Percentiles rank a stretch among this genome's conserved stretches.
These are phyloP conservation scores for Phrynocephalus forsythii DNA, from an alignment of 2,797 vertebrate genomes.

Conservation along the genomic window DNA sequence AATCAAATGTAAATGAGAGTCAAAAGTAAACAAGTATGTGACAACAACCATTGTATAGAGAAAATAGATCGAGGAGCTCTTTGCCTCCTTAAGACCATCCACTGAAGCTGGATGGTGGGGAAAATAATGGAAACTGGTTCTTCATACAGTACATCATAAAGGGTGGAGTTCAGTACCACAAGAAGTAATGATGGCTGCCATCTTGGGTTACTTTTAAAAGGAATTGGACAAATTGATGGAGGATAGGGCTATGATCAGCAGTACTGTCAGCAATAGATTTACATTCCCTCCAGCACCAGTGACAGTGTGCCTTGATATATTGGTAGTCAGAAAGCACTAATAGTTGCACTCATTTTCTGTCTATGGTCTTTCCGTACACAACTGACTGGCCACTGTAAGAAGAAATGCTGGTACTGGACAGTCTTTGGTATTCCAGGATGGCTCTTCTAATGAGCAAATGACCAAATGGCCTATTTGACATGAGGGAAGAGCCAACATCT, in stretches of 20 bases:
- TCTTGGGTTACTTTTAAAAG: not conserved
- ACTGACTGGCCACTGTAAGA: not conserved
- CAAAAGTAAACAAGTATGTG: conserved; percentile 4
- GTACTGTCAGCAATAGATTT: not conserved
- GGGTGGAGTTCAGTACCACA: not conserved
- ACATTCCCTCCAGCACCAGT: not conserved
- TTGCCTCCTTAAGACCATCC: no score
- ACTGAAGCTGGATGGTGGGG: not conserved
- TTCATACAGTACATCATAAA: not conserved
- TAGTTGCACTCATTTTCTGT: not conserved
- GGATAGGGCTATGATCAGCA: not conserved
- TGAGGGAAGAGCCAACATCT: not conserved
- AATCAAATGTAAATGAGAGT: conserved; percentile 19
- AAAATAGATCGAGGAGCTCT: not conserved
- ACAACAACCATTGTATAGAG: not conserved
- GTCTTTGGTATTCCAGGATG: not conserved
- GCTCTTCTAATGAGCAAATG: not conserved
- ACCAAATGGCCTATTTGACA: not conserved
- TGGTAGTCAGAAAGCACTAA: not conserved
- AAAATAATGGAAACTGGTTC: not conserved
- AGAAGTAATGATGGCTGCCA: not conserved
- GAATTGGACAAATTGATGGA: not conserved
- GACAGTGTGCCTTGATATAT: not conserved
- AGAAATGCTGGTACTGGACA: not conserved
- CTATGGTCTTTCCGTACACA: not conserved